These are phyloP conservation scores for Sinocyclocheilus anshuiensis DNA, from an alignment of 2,113 vertebrate genomes.

Conservation along the genomic window DNA sequence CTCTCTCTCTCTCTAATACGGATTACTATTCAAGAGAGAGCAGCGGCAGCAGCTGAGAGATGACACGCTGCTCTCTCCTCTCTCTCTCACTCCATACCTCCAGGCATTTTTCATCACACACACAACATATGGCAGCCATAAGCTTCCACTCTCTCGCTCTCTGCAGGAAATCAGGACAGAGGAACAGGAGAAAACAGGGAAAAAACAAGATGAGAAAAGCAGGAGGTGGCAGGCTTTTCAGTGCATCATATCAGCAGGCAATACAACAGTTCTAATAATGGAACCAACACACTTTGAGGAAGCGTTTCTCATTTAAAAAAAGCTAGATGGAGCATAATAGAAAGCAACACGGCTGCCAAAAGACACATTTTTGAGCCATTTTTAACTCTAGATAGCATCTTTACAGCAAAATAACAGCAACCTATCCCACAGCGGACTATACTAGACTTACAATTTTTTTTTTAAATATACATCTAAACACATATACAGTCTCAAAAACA, in stretches of 20 bases:
- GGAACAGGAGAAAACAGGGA: not conserved
- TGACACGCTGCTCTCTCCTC: conserved; percentile 68
- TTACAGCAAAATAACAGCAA: not conserved
- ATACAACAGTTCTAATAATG: conserved; percentile 32
- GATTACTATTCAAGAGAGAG: conserved; percentile 86
- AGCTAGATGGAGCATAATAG: not conserved
- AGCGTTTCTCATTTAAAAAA: not conserved
- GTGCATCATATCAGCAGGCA: not conserved
- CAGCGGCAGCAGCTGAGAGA: conserved; percentile 79
- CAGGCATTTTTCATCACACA: conserved; percentile 74
- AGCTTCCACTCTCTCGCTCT: conserved; percentile 39
- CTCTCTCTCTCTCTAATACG: conserved; percentile 69
- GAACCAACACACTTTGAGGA: conserved; percentile 14
- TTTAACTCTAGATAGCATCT: not conserved
- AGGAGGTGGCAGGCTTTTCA: conserved; percentile 17
- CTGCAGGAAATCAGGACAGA: conserved; percentile 62
- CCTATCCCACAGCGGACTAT: not conserved
- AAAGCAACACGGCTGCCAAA: not conserved
- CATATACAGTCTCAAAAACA: no score
- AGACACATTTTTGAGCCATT: not conserved
- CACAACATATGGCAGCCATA: conserved; percentile 50
- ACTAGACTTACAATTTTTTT: not conserved
- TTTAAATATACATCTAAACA: not conserved
- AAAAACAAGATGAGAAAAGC: not conserved
- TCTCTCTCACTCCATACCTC: conserved; percentile 65